A percentile compares a stretch with the other conserved stretches of the same genome.
Conservation (phyloP, 1,140 invertebrate genomes). For the Zaprionus ornatus region DNA sequence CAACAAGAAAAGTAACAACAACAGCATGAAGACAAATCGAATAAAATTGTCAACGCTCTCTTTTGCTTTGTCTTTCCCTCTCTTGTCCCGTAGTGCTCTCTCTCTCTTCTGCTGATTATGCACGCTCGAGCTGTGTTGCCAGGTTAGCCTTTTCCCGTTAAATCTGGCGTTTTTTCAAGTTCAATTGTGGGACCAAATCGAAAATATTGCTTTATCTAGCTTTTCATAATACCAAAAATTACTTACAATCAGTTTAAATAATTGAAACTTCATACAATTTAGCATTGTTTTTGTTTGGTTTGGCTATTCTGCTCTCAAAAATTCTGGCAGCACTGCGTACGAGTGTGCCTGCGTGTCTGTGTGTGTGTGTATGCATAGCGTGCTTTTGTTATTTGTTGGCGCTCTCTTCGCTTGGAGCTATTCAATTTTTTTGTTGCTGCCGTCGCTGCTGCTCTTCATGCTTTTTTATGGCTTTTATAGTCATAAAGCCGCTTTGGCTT, state of each 20-base stretch:
- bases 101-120: conserved; percentile 1
- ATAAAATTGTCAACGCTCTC: conserved; percentile 60
- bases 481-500: conserved; percentile 71
- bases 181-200: no score
- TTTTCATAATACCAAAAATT: no score
- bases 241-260: no score
- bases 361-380: not conserved
- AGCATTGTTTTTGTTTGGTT: no score
- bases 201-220: no score
- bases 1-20: conserved; percentile 28
- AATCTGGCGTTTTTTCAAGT: not conserved
- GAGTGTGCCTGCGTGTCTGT: not conserved
- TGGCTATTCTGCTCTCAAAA: no score
- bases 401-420: conserved; percentile 33
- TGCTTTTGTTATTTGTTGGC: conserved; percentile 23
- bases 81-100: conserved; percentile 12
- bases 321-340: no score
- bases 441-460: conserved; percentile 60
- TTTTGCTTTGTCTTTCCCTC: conserved; percentile 20
- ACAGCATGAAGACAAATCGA: conserved; percentile 48
- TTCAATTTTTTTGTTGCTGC: conserved; percentile 49
- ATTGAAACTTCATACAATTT: no score
- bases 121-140: not conserved
- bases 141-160: conserved; percentile 8
- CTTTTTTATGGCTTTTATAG: conserved; percentile 78